Base-by-base conservation (phyloP, 2,797 vertebrate species). In the Paratrypauchen microcephalus region DNA sequence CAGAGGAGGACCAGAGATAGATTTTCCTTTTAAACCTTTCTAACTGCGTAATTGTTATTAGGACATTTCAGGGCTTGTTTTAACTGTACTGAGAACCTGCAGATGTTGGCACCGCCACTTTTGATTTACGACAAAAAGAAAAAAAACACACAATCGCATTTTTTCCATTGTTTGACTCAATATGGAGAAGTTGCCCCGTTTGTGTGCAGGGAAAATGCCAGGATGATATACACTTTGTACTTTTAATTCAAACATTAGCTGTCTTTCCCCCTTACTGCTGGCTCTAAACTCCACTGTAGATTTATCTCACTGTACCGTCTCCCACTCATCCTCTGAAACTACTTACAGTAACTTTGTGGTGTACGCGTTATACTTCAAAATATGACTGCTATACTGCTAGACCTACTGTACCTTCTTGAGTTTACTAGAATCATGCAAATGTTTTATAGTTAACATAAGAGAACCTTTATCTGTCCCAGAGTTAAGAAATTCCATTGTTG, bases 91-190 rank as follows among this genome's bases (percentile, higher is more conserved):
- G 97, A 98, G 96, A 97, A 95, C 95, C 95, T 95, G 95, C 97
- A 98, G 97, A 93, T 95, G 89, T 95, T 97, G 97, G 96, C 96
- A 97, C 93, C 83, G 74, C 36, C 86, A 87, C 89, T 87, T 84
- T 78, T 92, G 91, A 93, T 94, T 94, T 93, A 93, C 70, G 80
- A 80, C 19, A 6, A 56, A 66, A 65, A 52, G 83, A 39, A 83
- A 90, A 93, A 88, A 89, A 88, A 85, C 92, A 78, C 89, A 78
- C 89, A 87, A 93, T 84, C 91, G 89, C 86, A 91, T 95, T 95
- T 95, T 94, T 95, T 96, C 95, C 95, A 94, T 95, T 90, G 94
- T 95, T 97, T 97, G 95, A 97, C 97, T 98, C 95, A 95, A 97
- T 98, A 98, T 97, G 97, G 97, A 95, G 93, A 98, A 95, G 90